Evolutionary conservation across 2,113 vertebrate genomes (phyloP).

Genomic region (Psilopsiagon aymara): DNA sequence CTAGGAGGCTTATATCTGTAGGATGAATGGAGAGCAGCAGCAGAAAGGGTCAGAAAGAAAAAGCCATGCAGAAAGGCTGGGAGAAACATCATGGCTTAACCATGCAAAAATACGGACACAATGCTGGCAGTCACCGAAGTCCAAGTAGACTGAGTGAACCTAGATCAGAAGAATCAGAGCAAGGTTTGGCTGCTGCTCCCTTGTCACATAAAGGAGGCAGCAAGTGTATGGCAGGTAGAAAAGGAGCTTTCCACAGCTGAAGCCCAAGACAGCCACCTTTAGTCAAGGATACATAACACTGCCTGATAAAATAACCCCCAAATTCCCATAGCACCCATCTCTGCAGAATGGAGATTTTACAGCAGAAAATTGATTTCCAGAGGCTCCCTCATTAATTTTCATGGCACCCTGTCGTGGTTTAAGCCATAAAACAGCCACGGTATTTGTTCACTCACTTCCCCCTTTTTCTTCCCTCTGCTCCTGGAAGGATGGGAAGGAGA

Average conservation of each 20-base stretch:
- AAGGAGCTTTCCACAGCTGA: neutral
- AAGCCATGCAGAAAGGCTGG: neutral
- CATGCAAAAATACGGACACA: neutral
- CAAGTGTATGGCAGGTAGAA: neutral
- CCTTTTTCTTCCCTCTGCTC: too few species aligned
- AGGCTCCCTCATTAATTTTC: constrained; percentile 71
- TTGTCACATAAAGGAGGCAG: neutral
- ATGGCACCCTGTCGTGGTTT: neutral
- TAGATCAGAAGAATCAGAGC: neutral
- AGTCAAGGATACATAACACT: neutral
- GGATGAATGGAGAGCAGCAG: neutral
- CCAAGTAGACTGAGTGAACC: neutral
- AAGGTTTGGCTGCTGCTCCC: neutral
- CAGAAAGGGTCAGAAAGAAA: neutral
- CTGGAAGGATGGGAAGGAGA: too few species aligned
- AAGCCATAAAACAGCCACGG: too few species aligned
- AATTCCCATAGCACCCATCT: neutral
- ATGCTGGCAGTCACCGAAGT: neutral
- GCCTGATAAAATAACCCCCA: neutral
- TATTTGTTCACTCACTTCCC: too few species aligned
- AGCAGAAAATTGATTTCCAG: constrained; percentile 64
- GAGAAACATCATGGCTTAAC: neutral
- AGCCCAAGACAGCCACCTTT: constrained; percentile 6
- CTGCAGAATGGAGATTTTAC: constrained; percentile 27
- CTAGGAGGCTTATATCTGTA: neutral